Evolutionary conservation across 1,140 invertebrate genomes (phyloP), one percentile per base, ranked within the genome.

Genomic region (Hydropsyche tenuis): DNA sequence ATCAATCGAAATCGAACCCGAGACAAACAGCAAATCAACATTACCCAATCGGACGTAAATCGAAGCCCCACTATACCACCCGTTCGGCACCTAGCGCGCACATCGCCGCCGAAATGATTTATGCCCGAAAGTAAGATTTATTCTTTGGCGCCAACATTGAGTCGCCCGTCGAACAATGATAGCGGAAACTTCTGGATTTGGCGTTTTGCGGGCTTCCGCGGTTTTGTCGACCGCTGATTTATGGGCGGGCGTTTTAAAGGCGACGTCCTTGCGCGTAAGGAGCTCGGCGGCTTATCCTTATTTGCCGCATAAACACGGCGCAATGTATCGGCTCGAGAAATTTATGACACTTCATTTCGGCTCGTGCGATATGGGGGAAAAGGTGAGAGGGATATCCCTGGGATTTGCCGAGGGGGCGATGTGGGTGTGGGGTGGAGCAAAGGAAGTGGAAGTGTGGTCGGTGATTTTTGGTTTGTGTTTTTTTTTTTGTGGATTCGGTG

Each of bases 121-220:
- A 68, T 48, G 65, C 23, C 18, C 20, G 18, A 27, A 43, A 68
- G 42, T 27, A 48, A 68, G 65, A 68, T 68, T 68, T 68, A 68
- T 68, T 68, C 65, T 68, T 68, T 68, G 45, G 42, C 30, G 30
- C 3, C 3, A 37, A 48, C 65, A 68, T 68, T 68, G 65, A 68
- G 65, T 68, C 65, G 65, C 45, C 45, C 65, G 65, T 68, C 65
- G 65, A 68, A 68, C 65, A 68, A 68, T 68, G 65, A 68, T 68
- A 68, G 43, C 43, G 65, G 65, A 48, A 68, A 68, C 65, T 68
- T 68, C 65, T 68, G 65, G 65, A 68, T 68, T 68, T 68, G 65
- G 65, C 65, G 65, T 68, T 37, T 37, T 68, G 45, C 65, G 18
- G 65, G 43, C n/a, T 46, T 68, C 45, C 65, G 43, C 65, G 65